Percentiles rank a stretch among this genome's conserved stretches.
phyloP scores from a whole-genome alignment of 2,113 vertebrate species.

The Rana temporaria region DNA sequence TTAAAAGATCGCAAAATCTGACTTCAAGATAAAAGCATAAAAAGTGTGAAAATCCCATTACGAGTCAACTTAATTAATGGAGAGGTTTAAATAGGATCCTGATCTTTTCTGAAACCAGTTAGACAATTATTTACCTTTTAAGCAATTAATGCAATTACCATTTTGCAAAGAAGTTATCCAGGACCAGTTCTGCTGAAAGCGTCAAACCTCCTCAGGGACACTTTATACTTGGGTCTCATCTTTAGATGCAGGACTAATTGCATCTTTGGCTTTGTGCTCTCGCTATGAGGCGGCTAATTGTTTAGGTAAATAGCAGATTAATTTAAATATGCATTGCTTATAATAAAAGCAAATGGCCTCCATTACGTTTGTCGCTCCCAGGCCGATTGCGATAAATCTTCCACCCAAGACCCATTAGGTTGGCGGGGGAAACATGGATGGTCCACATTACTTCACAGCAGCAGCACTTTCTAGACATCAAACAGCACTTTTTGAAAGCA shows the following conservation, averaged over 20 bases:
- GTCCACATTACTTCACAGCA: slow-evolving; percentile 76
- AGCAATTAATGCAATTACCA: slow-evolving; percentile 79
- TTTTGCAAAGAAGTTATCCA: slow-evolving; percentile 81
- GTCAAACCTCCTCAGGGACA: slow-evolving; percentile 76
- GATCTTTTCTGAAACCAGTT: slow-evolving; percentile 70
- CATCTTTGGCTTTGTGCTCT: slow-evolving; percentile 80
- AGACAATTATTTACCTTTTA: slow-evolving; percentile 83
- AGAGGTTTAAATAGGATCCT: slow-evolving; percentile 44
- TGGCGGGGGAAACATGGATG: slow-evolving; percentile 74
- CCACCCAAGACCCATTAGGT: slow-evolving; percentile 78
- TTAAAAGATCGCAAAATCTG: slow-evolving; percentile 18
- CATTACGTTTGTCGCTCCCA: slow-evolving; percentile 78
- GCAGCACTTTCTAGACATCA: slow-evolving; percentile 75
- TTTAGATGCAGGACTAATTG: slow-evolving; percentile 84
- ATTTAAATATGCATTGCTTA: slow-evolving; percentile 87
- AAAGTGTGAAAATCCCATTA: slow-evolving; percentile 39
- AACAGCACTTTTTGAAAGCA: slow-evolving; percentile 79
- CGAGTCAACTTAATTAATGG: slow-evolving; percentile 49
- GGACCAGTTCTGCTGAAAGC: slow-evolving; percentile 74
- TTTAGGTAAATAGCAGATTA: slow-evolving; percentile 88
- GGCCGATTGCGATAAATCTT: slow-evolving; percentile 80
- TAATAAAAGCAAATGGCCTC: slow-evolving; percentile 81
- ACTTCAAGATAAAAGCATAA: slow-evolving; percentile 35
- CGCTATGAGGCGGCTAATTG: slow-evolving; percentile 80
- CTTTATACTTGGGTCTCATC: slow-evolving; percentile 77